Conservation (phyloP, 2,888 invertebrate genomes). For the Apotomis betuletana region DNA sequence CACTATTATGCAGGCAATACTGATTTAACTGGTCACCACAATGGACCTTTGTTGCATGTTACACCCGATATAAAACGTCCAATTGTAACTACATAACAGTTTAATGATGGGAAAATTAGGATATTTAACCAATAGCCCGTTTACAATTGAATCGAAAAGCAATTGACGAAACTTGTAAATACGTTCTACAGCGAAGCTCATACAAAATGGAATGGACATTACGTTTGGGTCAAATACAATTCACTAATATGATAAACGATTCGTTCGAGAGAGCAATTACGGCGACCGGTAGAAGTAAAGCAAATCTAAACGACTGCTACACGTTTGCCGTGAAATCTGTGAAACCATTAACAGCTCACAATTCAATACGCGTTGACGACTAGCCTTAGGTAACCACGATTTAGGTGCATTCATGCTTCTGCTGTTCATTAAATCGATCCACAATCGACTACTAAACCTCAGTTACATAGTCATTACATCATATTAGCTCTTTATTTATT, state of each 20-base stretch:
- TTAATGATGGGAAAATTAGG: constrained; percentile 3
- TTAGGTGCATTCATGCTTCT: constrained; percentile 3
- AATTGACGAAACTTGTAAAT: constrained; percentile 34
- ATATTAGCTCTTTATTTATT: too few relatives aligned
- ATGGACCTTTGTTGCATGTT: constrained; percentile 14
- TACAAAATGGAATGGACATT: constrained; percentile 61
- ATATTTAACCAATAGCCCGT: not conserved
- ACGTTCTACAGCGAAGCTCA: constrained; percentile 55
- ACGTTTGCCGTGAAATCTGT: constrained; percentile 63
- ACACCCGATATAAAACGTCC: constrained; percentile 3
- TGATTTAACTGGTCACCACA: constrained; percentile 54
- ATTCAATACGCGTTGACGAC: constrained; percentile 53
- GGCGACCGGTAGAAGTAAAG: constrained; percentile 58
- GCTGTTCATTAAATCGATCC: not conserved
- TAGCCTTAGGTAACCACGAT: constrained; percentile 41
- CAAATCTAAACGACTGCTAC: constrained; percentile 55
- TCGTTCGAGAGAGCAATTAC: constrained; percentile 76
- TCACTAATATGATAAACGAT: constrained; percentile 75
- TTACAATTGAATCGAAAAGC: constrained; percentile 15
- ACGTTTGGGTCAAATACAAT: constrained; percentile 60
- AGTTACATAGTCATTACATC: too few relatives aligned
- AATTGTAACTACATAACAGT: constrained; percentile 13
- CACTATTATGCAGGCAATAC: constrained; percentile 58
- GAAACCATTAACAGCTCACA: constrained; percentile 65
- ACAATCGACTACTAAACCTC: not conserved